Base-by-base conservation (phyloP, 2,888 invertebrate genomes). In the Polydrusus pterygomalis region DNA sequence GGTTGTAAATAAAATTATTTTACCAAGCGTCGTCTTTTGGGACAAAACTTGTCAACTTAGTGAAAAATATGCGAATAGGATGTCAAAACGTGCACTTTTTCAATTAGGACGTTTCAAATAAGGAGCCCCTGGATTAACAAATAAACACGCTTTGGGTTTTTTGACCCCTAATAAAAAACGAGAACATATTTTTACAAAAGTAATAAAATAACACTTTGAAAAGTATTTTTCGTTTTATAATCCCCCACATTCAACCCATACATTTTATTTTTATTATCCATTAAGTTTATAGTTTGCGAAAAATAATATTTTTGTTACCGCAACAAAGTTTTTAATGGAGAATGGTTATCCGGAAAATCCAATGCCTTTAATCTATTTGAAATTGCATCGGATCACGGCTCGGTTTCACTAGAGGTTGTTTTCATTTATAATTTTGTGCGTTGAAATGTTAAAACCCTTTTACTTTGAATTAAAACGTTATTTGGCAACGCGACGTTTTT, bases 251-350 rank as follows among this genome's bases (percentile, higher is more conserved):
- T 54, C 10, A n/a, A 54, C 20, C 13, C 34, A 7, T 25, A 54
- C 9, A 51, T 20, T 51, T 51, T 18, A 10, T 9, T 25, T 54
- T 54, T 54, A 54, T 54, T 54, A 25, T 54, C 54, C 54, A 25
- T 54, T 13, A 54, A 54, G 25, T 25, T 54, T 54, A 34, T 34
- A 54, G 54, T 54, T 51, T 10, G n/a, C 13, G 25, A 13, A 54
- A 30, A 54, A n/a, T 25, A 54, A n/a, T n/a, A 54, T 54, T 54
- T 54, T 54, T 20, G 54, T 54, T 20, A 25, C 13, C 13, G 54
- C 25, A 30, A 54, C 25, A 54, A 54, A 54, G 25, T 54, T 54
- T 51, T 25, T 54, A 51, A 54, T 25, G 25, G 25, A 25, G 30
- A 54, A 25, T 54, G 7, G 54, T 13, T 30, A 9, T 25, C 25